phyloP scores from a whole-genome alignment of 2,113 vertebrate species.

The Archilochus colubris region DNA sequence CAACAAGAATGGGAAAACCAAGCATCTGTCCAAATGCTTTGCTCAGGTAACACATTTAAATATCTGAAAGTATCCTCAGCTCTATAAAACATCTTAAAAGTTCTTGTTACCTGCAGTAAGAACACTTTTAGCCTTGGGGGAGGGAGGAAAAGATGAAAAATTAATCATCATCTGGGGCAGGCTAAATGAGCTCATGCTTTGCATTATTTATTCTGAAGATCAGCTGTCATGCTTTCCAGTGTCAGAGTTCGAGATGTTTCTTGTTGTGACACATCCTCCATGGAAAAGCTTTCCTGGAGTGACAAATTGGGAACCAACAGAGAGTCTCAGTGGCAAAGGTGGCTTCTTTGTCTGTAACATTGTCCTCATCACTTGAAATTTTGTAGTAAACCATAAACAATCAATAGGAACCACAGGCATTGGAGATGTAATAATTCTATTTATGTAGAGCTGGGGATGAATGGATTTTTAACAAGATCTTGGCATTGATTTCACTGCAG shows the following conservation, averaged over 20 bases:
- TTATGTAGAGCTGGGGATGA: not conserved
- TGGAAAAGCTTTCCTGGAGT: not conserved
- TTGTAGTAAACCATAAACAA: not conserved
- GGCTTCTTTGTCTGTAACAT: not conserved
- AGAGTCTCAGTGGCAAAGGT: not conserved
- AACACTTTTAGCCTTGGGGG: not conserved
- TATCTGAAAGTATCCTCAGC: not conserved
- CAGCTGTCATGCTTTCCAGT: not conserved
- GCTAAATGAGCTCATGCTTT: not conserved
- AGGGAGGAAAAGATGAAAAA: not conserved
- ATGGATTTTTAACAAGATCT: not conserved
- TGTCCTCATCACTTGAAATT: not conserved
- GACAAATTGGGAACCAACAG: not conserved
- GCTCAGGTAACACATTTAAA: not conserved
- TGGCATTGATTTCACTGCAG: not conserved
- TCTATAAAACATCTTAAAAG: not conserved
- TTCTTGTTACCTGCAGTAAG: not conserved
- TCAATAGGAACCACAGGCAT: not conserved
- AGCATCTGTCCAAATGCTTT: not conserved
- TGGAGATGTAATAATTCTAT: not conserved
- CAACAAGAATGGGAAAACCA: not conserved
- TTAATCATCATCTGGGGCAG: not conserved
- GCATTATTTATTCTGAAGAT: slow-evolving; percentile 3
- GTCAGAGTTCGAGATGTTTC: not conserved
- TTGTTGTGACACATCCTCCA: not conserved